These are phyloP conservation scores for Agrochola lota DNA, from an alignment of 2,888 invertebrate species.

Conservation along the genomic window DNA sequence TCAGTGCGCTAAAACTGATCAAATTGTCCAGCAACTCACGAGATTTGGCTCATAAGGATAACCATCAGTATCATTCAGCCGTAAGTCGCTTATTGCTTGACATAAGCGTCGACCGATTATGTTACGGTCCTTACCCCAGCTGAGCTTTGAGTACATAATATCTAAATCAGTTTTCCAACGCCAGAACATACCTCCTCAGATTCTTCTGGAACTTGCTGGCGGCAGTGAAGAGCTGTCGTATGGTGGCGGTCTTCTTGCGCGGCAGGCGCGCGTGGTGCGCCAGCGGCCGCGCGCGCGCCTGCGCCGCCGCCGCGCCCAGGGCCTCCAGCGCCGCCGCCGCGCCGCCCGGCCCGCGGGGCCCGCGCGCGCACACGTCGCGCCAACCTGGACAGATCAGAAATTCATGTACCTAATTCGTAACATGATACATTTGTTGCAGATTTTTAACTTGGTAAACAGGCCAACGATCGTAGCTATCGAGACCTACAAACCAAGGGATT, in stretches of 20 bases:
- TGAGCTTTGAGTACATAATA: not conserved
- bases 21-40: not conserved
- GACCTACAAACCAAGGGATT: not conserved
- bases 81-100: not conserved
- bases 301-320: constrained; percentile 91
- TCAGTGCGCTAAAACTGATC: no score
- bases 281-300: constrained; percentile 74
- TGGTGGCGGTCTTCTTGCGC: constrained; percentile 96
- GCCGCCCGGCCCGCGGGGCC: constrained; percentile 91
- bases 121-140: not conserved
- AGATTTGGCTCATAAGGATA: not conserved
- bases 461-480: not conserved
- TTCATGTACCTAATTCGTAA: not conserved
- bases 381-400: constrained; percentile 91
- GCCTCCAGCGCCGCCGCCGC: constrained; percentile 92
- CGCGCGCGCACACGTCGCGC: constrained; percentile 95
- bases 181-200: constrained; percentile 82
- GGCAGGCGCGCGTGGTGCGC: constrained; percentile 92
- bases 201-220: constrained; percentile 99
- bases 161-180: not conserved
- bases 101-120: no score
- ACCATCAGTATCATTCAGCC: not conserved
- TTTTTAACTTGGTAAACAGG: not conserved
- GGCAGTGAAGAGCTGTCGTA: constrained; percentile 98
- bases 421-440: not conserved